These are phyloP conservation scores for Enteromius mattozi DNA, from an alignment of 2,797 vertebrate species.

Conservation along the genomic window DNA sequence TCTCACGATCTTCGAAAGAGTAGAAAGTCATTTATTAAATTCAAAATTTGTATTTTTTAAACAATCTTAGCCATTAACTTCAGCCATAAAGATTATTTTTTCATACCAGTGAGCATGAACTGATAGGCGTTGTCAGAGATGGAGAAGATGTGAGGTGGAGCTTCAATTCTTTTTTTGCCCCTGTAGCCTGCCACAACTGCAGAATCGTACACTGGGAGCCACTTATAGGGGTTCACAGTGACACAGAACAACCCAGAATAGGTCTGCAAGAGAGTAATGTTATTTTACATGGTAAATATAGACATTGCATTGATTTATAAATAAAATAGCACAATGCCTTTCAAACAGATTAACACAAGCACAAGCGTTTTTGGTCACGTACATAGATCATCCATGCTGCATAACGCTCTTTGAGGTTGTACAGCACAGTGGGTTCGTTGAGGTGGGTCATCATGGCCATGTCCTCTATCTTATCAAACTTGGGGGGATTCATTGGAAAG, in stretches of 20 bases:
- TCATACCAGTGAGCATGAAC: slow-evolving; percentile 88
- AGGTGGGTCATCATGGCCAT: slow-evolving; percentile 91
- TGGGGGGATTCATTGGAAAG: slow-evolving; percentile 85
- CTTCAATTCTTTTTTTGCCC: slow-evolving; percentile 91
- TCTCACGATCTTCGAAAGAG: slow-evolving; percentile 84
- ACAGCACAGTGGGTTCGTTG: slow-evolving; percentile 86
- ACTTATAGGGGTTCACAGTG: slow-evolving; percentile 92
- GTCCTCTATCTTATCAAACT: slow-evolving; percentile 88
- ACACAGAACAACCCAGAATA: slow-evolving; percentile 91
- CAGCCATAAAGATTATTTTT: not conserved
- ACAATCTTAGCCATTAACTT: not conserved
- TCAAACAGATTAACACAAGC: not conserved
- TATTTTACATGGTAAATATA: not conserved
- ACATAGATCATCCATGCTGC: slow-evolving; percentile 97
- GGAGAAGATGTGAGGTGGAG: slow-evolving; percentile 93
- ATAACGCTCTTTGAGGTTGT: slow-evolving; percentile 94
- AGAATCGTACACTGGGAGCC: slow-evolving; percentile 88
- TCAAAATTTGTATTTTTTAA: not conserved
- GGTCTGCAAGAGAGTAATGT: slow-evolving; percentile 75
- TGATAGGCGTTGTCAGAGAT: slow-evolving; percentile 95
- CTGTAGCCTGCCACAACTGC: slow-evolving; percentile 83
- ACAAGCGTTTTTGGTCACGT: slow-evolving; percentile 88
- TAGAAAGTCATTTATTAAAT: not conserved
- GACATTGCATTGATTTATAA: not conserved
- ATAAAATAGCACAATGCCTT: not conserved